Percentiles rank a stretch among this genome's conserved stretches.
phyloP scores from a whole-genome alignment of 2,888 invertebrate genomes.

The Scrobipalpa atriplicella region DNA sequence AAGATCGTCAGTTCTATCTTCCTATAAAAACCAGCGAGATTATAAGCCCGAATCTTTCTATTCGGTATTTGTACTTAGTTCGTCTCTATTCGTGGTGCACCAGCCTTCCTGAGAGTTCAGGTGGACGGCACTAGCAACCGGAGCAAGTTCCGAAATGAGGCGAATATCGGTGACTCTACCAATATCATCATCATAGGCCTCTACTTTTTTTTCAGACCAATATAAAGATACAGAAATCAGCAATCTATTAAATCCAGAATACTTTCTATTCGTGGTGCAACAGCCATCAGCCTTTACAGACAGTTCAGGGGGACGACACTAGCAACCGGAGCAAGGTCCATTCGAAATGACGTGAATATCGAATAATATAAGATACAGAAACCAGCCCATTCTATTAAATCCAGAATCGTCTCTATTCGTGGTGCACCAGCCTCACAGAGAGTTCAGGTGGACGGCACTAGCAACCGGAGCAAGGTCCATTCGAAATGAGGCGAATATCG shows the following conservation, averaged over 20 bases:
- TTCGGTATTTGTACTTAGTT: no score
- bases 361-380: conserved; percentile 81
- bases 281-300: neutral
- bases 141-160: conserved; percentile 65
- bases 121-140: conserved; percentile 47
- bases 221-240: no score
- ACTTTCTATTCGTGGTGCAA: neutral
- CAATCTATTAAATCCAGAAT: no score
- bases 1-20: no score
- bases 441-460: conserved; percentile 28
- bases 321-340: conserved; percentile 66
- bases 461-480: conserved; percentile 67
- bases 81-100: neutral
- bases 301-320: conserved; percentile 22
- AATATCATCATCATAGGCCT: no score
- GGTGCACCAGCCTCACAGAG: neutral
- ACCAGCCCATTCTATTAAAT: no score
- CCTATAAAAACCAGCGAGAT: no score
- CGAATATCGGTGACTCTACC: no score
- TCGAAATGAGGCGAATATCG: conserved; percentile 71
- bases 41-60: no score
- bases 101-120: conserved; percentile 16
- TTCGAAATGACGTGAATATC: conserved; percentile 69
- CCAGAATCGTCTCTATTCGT: conserved; percentile 40
- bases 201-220: no score